Percentiles rank a stretch among this genome's conserved stretches.
These are phyloP conservation scores for Morone chrysops DNA, from an alignment of 2,113 vertebrate genomes.

Conservation along the genomic window DNA sequence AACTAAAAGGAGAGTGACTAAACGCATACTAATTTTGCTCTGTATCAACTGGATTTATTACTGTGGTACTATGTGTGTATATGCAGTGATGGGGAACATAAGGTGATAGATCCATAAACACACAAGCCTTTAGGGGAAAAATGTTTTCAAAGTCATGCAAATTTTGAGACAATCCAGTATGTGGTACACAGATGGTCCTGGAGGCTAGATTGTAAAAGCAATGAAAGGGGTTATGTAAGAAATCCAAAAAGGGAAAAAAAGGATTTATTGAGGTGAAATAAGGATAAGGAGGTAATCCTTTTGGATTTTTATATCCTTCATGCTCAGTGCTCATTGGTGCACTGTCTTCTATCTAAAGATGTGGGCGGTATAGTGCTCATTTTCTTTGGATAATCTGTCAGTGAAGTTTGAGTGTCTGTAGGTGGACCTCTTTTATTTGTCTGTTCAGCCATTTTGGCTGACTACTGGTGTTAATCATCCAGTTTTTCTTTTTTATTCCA, in stretches of 20 bases:
- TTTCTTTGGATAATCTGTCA: slow-evolving; percentile 4
- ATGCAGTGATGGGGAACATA: too few relatives aligned
- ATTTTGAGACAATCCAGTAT: not conserved
- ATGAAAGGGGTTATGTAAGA: not conserved
- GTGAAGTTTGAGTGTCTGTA: not conserved
- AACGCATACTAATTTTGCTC: not conserved
- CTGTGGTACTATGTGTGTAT: too few relatives aligned
- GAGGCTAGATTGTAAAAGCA: not conserved
- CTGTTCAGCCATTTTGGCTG: not conserved
- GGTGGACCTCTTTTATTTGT: not conserved
- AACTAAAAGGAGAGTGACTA: not conserved
- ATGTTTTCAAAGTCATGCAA: not conserved
- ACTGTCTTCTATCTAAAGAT: not conserved
- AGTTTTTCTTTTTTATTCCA: not conserved
- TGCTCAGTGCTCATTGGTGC: not conserved
- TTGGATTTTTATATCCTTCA: not conserved
- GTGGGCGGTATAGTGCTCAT: not conserved
- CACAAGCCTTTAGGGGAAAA: not conserved
- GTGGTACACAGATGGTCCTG: not conserved
- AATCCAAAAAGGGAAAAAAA: not conserved
- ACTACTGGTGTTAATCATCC: not conserved
- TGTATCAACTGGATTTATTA: not conserved
- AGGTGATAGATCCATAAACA: not conserved
- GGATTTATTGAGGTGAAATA: slow-evolving; percentile 20
- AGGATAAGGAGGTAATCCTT: slow-evolving; percentile 21